phyloP scores from a whole-genome alignment of 2,113 vertebrate genomes.

The Galbula dea region DNA sequence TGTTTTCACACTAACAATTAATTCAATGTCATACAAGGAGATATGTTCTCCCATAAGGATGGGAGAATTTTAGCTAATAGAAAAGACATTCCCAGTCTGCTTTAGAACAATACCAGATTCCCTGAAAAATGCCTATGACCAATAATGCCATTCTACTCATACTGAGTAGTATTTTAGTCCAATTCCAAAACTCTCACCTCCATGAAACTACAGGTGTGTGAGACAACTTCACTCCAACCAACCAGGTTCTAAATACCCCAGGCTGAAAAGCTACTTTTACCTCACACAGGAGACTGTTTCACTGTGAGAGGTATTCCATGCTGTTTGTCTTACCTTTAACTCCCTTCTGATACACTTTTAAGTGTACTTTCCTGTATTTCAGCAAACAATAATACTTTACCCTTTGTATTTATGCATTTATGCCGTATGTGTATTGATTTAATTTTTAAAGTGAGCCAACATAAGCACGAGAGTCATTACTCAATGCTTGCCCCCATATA shows the following conservation, averaged over 20 bases:
- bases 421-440: background rate
- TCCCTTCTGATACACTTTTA: background rate
- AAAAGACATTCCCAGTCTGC: background rate
- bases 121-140: background rate
- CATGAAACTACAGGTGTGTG: background rate
- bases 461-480: constrained; percentile 14
- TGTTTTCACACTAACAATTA: background rate
- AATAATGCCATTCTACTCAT: background rate
- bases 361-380: background rate
- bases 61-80: background rate
- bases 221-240: background rate
- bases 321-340: background rate
- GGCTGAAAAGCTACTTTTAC: background rate
- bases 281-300: background rate
- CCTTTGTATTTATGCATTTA: background rate
- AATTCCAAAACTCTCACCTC: background rate
- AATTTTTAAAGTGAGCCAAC: background rate
- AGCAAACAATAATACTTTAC: background rate
- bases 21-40: background rate
- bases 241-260: background rate
- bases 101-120: background rate
- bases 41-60: background rate
- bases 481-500: constrained; percentile 19
- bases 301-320: background rate
- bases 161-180: background rate